Conservation (phyloP, 2,113 vertebrate species). For the Chaetodon auriga region DNA sequence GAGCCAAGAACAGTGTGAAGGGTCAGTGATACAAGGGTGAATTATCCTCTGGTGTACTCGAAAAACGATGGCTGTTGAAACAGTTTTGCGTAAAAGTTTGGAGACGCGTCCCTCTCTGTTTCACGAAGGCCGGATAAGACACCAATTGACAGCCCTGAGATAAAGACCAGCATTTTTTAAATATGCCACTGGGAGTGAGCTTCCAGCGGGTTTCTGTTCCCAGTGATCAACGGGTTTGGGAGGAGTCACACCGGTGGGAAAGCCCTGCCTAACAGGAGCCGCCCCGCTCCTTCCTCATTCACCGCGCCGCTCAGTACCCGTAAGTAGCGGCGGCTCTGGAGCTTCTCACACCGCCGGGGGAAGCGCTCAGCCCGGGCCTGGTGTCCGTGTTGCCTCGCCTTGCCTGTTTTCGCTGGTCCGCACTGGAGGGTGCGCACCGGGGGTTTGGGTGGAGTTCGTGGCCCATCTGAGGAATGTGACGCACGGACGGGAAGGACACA, state of each 20-base stretch:
- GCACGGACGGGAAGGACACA: slow-evolving; percentile 32
- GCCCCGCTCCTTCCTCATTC: slow-evolving; percentile 59
- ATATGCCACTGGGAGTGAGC: slow-evolving; percentile 21
- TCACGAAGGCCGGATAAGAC: not conserved
- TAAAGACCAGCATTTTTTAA: slow-evolving; percentile 54
- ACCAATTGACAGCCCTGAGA: not conserved
- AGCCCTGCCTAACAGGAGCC: slow-evolving; percentile 51
- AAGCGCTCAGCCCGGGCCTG: slow-evolving; percentile 44
- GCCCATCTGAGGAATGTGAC: slow-evolving; percentile 67
- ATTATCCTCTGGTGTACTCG: not conserved
- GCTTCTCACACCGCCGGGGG: slow-evolving; percentile 27
- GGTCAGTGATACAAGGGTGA: not conserved
- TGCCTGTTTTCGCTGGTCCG: not conserved
- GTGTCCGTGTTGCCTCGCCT: slow-evolving; percentile 10
- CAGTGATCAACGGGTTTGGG: slow-evolving; percentile 48
- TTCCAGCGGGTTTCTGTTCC: slow-evolving; percentile 46
- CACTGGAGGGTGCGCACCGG: slow-evolving; percentile 15
- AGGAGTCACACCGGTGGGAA: slow-evolving; percentile 71
- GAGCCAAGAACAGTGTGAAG: not conserved
- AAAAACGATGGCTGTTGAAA: too few species aligned
- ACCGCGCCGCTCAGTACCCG: not conserved
- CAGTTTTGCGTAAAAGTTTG: not conserved
- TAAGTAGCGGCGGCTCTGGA: slow-evolving; percentile 38
- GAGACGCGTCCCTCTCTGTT: not conserved
- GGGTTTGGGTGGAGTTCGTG: slow-evolving; percentile 30